Conservation (phyloP, 2,797 vertebrate species). For the Diglossa cyanea region DNA sequence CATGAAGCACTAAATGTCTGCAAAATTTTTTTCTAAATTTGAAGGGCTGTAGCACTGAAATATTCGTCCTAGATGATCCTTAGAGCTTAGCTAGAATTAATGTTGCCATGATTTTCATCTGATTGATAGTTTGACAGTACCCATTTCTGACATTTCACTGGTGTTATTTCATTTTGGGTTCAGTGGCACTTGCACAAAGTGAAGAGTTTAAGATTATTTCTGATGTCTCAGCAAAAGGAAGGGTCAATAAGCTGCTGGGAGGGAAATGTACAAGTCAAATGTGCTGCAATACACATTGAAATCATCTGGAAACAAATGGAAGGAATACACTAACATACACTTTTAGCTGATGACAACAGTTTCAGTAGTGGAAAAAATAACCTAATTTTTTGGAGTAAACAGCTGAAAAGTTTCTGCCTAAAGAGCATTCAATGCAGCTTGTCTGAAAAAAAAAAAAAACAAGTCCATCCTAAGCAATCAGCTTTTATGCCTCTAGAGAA, state of each 20-base stretch:
- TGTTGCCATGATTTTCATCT: background rate
- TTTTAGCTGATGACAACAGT: background rate
- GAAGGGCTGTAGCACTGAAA: background rate
- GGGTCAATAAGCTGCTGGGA: background rate
- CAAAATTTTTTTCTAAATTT: background rate
- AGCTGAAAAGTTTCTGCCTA: background rate
- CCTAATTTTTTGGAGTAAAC: background rate
- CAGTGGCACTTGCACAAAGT: background rate
- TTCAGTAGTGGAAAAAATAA: background rate
- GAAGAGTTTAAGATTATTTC: slow-evolving; percentile 5
- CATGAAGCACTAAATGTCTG: background rate
- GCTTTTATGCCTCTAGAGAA: background rate
- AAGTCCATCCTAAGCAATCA: background rate
- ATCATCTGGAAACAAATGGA: background rate
- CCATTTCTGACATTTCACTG: background rate
- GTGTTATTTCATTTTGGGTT: background rate
- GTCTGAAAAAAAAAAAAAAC: background rate
- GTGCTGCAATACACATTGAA: background rate
- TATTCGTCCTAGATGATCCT: background rate
- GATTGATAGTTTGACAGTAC: slow-evolving; percentile 6
- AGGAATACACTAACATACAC: background rate
- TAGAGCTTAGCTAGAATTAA: background rate
- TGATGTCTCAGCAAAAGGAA: slow-evolving; percentile 13
- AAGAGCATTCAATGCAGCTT: background rate
- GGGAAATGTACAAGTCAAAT: background rate